phyloP scores from a whole-genome alignment of 2,797 vertebrate species.

The Alca torda region DNA sequence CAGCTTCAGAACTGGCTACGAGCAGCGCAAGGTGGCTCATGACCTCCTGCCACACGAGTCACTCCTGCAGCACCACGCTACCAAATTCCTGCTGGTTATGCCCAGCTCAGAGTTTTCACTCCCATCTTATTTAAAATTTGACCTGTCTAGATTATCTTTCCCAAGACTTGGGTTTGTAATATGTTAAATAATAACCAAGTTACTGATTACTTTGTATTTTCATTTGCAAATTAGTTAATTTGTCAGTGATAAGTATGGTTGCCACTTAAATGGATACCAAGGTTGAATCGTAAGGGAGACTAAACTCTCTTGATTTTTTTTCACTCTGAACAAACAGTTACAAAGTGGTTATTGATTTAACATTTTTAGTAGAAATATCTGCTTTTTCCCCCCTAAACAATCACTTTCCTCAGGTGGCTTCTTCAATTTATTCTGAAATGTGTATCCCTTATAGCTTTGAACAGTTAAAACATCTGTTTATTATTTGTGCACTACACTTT shows the following conservation, averaged over 20 bases:
- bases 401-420: not conserved
- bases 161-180: not conserved
- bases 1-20: not conserved
- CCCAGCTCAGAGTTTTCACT: not conserved
- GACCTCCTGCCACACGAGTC: not conserved
- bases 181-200: not conserved
- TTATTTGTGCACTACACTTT: slow-evolving; percentile 34
- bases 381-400: not conserved
- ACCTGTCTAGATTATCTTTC: not conserved
- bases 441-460: not conserved
- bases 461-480: slow-evolving; percentile 42
- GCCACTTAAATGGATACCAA: not conserved
- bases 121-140: not conserved
- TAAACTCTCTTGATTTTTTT: not conserved
- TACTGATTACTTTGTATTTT: not conserved
- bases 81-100: not conserved
- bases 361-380: not conserved
- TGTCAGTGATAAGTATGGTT: not conserved
- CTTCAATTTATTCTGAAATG: not conserved
- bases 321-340: not conserved
- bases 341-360: not conserved
- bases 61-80: not conserved
- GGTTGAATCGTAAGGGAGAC: not conserved
- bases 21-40: not conserved
- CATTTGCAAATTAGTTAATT: not conserved